Conservation (phyloP, 2,888 invertebrate genomes). For the Gymnocheta viridis region DNA sequence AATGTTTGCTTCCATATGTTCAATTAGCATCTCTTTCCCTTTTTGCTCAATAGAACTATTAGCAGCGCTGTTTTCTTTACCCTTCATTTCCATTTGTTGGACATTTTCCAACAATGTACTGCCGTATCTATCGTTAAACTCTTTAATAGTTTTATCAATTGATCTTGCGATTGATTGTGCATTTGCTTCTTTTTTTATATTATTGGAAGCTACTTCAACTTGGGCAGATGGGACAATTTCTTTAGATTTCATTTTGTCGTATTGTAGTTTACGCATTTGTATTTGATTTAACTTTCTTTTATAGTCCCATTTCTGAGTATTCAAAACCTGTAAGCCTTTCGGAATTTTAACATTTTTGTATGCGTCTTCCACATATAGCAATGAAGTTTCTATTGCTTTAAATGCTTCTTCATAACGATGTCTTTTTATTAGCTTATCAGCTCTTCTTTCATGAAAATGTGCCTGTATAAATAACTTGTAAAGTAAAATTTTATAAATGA, state of each 20-base stretch:
- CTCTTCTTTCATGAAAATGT: conserved; percentile 80
- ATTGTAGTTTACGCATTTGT: conserved; percentile 77
- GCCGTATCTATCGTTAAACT: conserved; percentile 78
- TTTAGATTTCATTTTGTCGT: conserved; percentile 76
- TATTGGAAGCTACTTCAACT: conserved; percentile 10
- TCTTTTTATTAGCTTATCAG: conserved; percentile 78
- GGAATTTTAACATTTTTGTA: conserved; percentile 76
- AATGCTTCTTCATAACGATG: conserved; percentile 80
- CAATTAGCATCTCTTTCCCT: not conserved
- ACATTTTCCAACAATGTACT: conserved; percentile 65
- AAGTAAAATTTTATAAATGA: not conserved
- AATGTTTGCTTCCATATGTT: conserved; percentile 27
- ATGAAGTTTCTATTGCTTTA: conserved; percentile 78
- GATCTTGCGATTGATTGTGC: conserved; percentile 78
- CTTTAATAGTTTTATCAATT: conserved; percentile 79
- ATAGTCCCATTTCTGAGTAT: conserved; percentile 78
- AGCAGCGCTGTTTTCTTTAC: conserved; percentile 64
- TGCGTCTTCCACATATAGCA: conserved; percentile 79
- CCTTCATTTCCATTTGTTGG: conserved; percentile 3
- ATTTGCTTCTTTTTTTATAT: conserved; percentile 68
- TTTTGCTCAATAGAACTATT: not conserved
- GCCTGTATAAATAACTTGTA: conserved; percentile 73
- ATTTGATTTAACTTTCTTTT: conserved; percentile 79
- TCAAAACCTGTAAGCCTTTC: conserved; percentile 77
- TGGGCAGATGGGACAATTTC: conserved; percentile 73